Base-by-base conservation (phyloP, 1,140 invertebrate species). In the Capitella teleta region DNA sequence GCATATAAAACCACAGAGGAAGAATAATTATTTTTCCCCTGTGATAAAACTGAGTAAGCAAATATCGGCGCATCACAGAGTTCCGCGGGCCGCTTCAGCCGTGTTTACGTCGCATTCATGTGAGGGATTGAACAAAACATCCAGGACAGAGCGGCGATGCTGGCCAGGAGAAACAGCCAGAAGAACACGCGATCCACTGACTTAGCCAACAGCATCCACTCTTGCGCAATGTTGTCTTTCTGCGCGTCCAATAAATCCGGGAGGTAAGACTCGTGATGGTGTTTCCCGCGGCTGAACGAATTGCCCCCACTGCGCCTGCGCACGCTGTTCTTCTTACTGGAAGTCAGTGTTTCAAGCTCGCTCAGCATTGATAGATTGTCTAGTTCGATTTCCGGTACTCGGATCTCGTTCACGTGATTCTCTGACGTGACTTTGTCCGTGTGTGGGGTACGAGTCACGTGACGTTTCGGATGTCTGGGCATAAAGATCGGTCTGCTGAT, bases 121-220 rank as follows among this genome's bases (percentile, higher is more conserved):
- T 21, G 23, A 18, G 45, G 45, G 0, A 50, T 50, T 4, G n/a
- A 19, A 25, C 24, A 28, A 44, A 52, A 47, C 16, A 55, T 47
- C 24, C 23, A 26, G n/a, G 26, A 16, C 4, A 55, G 23, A 18
- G 44, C 37, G 12, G 26, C 53, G 12, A 53, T 44, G 26, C 53
- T 55, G 18, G 46, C 28, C 6, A 30, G 12, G 32, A 42, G 10
- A 25, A 55, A 55, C n/a, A 47, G 12, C 53, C 53, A 55, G 41
- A 55, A 55, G 44, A 53, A 53, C 16, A 46, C 12, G 1, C 21
- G 12, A 23, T 55, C 53, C 12, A 53, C 42, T 4, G 18, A 18
- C 32, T 49, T 47, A n/a, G 53, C 53, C 1, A 54, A n/a, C 2
- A 14, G 18, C n/a, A 40, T 23, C 53, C 53, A 53, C 23, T 49